A percentile compares a stretch with the other conserved stretches of the same genome.
These are phyloP conservation scores for Hyaena hyaena DNA, from an alignment of 2,113 vertebrate genomes.

Conservation along the genomic window DNA sequence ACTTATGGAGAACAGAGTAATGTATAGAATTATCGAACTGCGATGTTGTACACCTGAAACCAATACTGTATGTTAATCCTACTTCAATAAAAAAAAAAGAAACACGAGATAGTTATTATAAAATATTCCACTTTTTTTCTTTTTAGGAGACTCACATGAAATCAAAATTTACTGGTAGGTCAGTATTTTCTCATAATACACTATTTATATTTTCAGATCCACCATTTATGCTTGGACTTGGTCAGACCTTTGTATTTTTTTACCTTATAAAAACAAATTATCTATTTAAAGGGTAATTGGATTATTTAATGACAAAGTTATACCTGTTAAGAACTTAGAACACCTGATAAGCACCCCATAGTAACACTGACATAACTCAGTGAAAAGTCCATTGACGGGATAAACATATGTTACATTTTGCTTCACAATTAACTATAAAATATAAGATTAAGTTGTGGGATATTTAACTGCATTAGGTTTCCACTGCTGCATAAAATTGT, in stretches of 20 bases:
- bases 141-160: neutral
- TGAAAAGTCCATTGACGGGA: neutral
- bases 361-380: neutral
- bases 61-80: neutral
- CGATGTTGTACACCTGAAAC: neutral
- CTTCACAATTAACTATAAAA: neutral
- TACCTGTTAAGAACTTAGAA: neutral
- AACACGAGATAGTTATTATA: neutral
- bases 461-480: neutral
- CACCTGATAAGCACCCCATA: neutral
- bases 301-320: neutral
- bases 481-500: neutral
- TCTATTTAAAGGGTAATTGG: neutral
- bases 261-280: neutral
- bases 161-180: neutral
- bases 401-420: neutral
- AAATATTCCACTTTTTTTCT: neutral
- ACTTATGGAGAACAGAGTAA: neutral
- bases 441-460: neutral
- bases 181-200: neutral
- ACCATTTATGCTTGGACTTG: neutral
- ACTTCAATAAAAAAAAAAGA: neutral
- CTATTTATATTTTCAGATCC: neutral
- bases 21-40: neutral
- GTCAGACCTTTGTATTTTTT: neutral